phyloP scores from a whole-genome alignment of 2,797 vertebrate species.

The Epinephelus awoara region DNA sequence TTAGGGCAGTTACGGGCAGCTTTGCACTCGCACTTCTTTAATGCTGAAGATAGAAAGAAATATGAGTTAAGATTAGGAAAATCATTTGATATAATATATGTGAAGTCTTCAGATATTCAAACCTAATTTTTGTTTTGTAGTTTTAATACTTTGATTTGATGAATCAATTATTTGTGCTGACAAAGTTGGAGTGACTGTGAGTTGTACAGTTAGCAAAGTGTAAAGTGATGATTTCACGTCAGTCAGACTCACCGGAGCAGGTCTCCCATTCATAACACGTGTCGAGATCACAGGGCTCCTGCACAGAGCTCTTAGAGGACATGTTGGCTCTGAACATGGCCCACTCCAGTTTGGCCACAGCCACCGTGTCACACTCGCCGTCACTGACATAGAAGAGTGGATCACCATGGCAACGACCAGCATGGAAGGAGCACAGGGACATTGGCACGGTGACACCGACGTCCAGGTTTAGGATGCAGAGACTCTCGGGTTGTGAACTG shows the following conservation, averaged over 20 bases:
- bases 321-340: conserved; percentile 87
- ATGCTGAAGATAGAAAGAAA: conserved; percentile 69
- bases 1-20: conserved; percentile 70
- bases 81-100: background rate
- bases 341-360: conserved; percentile 82
- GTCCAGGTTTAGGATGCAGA: conserved; percentile 87
- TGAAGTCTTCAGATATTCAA: background rate
- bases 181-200: background rate
- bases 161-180: background rate
- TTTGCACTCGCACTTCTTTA: conserved; percentile 77
- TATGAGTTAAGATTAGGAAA: background rate
- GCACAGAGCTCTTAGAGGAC: conserved; percentile 84
- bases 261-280: conserved; percentile 94
- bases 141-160: background rate
- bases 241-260: conserved; percentile 86
- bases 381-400: conserved; percentile 85
- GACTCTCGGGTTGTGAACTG: conserved; percentile 83
- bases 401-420: conserved; percentile 88
- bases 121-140: background rate
- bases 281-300: conserved; percentile 86
- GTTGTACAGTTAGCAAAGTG: background rate
- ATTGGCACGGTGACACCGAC: conserved; percentile 77
- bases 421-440: conserved; percentile 87
- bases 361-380: conserved; percentile 76
- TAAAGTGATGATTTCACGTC: background rate